A percentile compares a stretch with the other conserved stretches of the same genome.
These are phyloP conservation scores for Arvicanthis niloticus DNA, from an alignment of 2,113 vertebrate genomes.

Conservation along the genomic window DNA sequence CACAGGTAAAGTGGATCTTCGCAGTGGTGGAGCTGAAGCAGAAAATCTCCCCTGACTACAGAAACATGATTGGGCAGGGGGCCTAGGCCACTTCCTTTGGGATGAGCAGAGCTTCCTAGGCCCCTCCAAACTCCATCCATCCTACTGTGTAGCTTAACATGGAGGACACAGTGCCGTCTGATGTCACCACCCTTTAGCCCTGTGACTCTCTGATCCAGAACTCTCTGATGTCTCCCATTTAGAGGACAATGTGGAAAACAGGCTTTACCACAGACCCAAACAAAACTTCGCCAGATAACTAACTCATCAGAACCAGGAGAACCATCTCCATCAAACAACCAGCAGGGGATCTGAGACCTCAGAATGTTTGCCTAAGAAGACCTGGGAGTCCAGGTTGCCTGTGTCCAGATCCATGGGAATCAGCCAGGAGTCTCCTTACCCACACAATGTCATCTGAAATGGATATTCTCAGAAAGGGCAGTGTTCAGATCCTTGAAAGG, in stretches of 20 bases:
- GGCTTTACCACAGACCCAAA: too few species aligned
- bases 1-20: conserved; percentile 80
- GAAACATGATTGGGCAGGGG: conserved; percentile 58
- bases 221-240: fast-evolving
- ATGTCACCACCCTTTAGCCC: too few species aligned
- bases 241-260: not conserved
- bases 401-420: fast-evolving
- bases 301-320: fast-evolving
- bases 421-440: fast-evolving
- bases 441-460: not conserved
- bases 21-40: conserved; percentile 61
- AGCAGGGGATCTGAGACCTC: not conserved
- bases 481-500: not conserved
- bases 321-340: fast-evolving
- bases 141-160: too few species aligned
- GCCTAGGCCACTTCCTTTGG: not conserved
- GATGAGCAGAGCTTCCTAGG: fast-evolving
- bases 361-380: fast-evolving
- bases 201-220: not conserved
- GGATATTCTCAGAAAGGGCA: not conserved
- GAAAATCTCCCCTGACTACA: conserved; percentile 54
- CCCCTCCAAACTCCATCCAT: fast-evolving
- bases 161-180: not conserved
- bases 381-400: fast-evolving
- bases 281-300: too few species aligned